phyloP scores from a whole-genome alignment of 2,113 vertebrate species.

The Brienomyrus brachyistius region DNA sequence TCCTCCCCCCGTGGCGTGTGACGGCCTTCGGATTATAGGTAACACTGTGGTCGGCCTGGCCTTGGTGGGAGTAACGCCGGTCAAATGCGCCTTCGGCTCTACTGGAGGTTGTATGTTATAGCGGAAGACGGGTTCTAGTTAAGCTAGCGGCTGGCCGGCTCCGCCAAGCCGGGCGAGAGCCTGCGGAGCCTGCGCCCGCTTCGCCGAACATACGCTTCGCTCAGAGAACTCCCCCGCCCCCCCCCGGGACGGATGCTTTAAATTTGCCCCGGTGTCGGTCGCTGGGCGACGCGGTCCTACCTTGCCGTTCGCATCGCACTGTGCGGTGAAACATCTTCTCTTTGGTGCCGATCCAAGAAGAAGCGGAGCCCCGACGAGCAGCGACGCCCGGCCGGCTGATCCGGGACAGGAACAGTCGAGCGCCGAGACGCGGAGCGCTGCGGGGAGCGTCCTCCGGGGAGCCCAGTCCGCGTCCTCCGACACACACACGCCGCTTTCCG shows the following conservation, averaged over 20 bases:
- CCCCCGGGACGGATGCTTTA: not conserved
- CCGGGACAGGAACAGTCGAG: not conserved
- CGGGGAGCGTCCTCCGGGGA: not conserved
- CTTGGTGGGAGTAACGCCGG: not conserved
- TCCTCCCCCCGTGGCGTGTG: not conserved
- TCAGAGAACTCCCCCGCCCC: not conserved
- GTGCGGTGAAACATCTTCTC: not conserved
- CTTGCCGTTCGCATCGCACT: not conserved
- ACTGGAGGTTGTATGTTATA: not conserved
- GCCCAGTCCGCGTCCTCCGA: not conserved
- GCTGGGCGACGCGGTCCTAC: not conserved
- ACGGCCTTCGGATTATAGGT: not conserved
- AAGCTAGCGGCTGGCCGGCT: not conserved
- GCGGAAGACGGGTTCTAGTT: slow-evolving; percentile 1
- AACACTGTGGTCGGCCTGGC: not conserved
- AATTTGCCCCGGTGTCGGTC: not conserved
- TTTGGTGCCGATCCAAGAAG: slow-evolving; percentile 15
- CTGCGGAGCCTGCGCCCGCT: not conserved
- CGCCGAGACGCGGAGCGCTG: slow-evolving; percentile 20
- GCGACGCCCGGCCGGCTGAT: not conserved
- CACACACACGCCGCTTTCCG: not conserved
- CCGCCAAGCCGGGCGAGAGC: not conserved
- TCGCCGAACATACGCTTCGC: not conserved
- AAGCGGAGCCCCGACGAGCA: not conserved
- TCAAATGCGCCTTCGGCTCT: not conserved